Evolutionary conservation across 2,888 invertebrate species (phyloP), one percentile per base, ranked within the genome.

Genomic region (Deilephila elpenor): DNA sequence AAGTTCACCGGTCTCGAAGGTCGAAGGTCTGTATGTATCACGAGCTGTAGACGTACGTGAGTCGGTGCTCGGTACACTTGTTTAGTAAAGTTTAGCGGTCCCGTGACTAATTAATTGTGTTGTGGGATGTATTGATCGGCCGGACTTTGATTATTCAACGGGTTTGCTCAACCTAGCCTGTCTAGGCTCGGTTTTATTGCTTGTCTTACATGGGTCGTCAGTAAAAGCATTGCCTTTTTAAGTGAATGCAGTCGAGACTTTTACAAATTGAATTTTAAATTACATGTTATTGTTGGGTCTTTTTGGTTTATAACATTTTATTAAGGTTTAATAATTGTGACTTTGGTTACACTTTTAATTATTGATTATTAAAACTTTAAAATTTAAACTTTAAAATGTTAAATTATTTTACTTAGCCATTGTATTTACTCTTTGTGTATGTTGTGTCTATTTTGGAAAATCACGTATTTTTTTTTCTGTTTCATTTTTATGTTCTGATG

Each of bases 61-160:
- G 56, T 56, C 56, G 56, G 25, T 67, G 20, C 44, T 56, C 4
- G 56, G 51, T 67, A 44, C 44, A 67, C 51, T 25, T 20, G 64
- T 44, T 64, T 64, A 44, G 64, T 64, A 64, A 64, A 64, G 44
- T 64, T 62, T 64, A 20, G 51, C 44, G 44, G 44, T 25, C 44
- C 14, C 20, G 44, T 67, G 64, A 44, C 64, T 67, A 67, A 62
- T 62, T 32, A 62, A 67, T 67, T 67, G 64, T 67, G 20, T 19
- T 5, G 64, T 34, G 64, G 56, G 64, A 67, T 67, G 64, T 67
- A 67, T 67, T 44, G 64, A 67, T 67, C 44, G 64, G 25, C 20
- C 37, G 19, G 56, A 44, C 64, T 34, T 62, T 67, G 64, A 67
- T 67, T 67, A 67, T 25, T 44, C 44, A 62, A 62, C 61, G 64